phyloP scores from a whole-genome alignment of 2,797 vertebrate genomes.

The Sebastes taczanowskii region DNA sequence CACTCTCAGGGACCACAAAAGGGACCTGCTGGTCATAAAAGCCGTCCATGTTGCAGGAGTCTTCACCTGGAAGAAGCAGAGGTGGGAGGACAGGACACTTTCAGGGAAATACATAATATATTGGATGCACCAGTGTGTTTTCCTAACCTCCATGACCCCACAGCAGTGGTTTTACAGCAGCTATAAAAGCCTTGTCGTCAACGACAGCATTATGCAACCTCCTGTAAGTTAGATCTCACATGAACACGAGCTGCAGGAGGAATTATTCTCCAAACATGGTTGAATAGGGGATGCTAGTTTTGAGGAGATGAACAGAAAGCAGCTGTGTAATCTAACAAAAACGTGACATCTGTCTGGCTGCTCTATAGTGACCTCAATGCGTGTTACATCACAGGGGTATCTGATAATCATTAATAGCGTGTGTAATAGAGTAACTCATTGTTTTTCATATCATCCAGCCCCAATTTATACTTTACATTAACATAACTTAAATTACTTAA shows the following conservation, averaged over 20 bases:
- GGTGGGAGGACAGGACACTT: not conserved
- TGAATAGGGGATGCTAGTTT: not conserved
- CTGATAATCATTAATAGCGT: not conserved
- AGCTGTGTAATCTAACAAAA: not conserved
- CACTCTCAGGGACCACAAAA: slow-evolving; percentile 85
- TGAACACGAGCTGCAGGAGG: not conserved
- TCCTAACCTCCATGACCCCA: not conserved
- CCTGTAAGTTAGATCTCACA: not conserved
- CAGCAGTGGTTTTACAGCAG: not conserved
- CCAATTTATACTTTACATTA: too few relatives aligned
- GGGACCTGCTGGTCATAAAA: slow-evolving; percentile 98
- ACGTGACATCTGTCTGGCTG: not conserved
- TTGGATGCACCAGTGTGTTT: not conserved
- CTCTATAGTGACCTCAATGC: not conserved
- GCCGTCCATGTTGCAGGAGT: slow-evolving; percentile 86
- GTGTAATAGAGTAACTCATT: not conserved
- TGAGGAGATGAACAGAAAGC: slow-evolving; percentile 4
- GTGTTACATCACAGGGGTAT: not conserved
- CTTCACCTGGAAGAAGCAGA: slow-evolving; percentile 42
- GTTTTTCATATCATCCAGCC: not conserved
- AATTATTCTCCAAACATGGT: not conserved
- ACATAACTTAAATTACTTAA: too few relatives aligned
- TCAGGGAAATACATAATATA: not conserved
- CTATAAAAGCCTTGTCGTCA: slow-evolving; percentile 14
- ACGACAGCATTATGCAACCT: not conserved